Evolutionary conservation across 2,113 vertebrate species (phyloP).

Genomic region (Butorides virescens): DNA sequence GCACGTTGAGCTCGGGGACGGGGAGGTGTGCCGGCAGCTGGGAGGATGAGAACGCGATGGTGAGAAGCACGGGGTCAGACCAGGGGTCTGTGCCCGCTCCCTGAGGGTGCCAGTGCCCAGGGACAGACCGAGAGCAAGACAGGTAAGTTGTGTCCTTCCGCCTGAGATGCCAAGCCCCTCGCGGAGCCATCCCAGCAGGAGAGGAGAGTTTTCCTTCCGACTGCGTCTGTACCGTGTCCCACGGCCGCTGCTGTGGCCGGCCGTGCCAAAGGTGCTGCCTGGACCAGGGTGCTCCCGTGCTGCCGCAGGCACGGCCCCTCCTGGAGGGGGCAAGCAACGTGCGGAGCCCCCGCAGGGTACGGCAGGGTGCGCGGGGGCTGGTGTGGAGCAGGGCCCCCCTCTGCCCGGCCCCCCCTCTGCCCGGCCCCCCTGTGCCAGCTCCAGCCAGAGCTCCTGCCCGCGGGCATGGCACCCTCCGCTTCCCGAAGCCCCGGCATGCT

Average conservation of each 20-base stretch:
- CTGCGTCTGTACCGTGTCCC: fast-evolving
- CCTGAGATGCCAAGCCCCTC: background rate
- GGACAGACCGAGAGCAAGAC: background rate
- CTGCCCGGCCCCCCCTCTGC: background rate
- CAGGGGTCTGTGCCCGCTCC: fast-evolving
- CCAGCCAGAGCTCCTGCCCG: background rate
- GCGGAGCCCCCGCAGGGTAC: fast-evolving
- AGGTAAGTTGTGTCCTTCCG: fast-evolving
- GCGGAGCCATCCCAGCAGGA: fast-evolving
- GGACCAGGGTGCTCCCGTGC: fast-evolving
- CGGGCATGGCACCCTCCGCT: fast-evolving
- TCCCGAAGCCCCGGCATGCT: background rate
- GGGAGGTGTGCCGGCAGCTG: background rate
- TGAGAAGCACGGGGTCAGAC: background rate
- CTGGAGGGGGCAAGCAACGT: too few relatives aligned
- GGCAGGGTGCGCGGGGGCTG: fast-evolving
- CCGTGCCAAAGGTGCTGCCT: too few relatives aligned
- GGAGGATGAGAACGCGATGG: fast-evolving
- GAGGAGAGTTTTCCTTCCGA: background rate
- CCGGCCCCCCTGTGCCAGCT: background rate
- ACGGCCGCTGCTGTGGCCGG: fast-evolving
- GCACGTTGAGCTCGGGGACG: fast-evolving
- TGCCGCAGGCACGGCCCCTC: background rate
- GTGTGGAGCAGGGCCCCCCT: background rate
- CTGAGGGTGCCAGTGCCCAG: background rate